A percentile compares a stretch with the other conserved stretches of the same genome.
These are phyloP conservation scores for Alentia gelatinosa DNA, from an alignment of 2,888 invertebrate species.

Conservation along the genomic window DNA sequence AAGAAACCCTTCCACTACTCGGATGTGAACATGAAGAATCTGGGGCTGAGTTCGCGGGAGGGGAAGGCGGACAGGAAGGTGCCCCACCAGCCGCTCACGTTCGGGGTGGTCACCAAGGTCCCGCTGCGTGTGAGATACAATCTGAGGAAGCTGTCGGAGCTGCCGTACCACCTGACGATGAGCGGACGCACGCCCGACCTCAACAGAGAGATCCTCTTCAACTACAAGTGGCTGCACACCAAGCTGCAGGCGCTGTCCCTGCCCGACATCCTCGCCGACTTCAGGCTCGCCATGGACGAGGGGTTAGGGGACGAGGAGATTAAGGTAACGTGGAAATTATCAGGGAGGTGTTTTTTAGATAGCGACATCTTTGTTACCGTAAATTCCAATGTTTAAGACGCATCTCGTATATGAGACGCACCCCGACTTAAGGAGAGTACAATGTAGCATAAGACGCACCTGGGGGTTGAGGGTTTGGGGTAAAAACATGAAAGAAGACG, in stretches of 20 bases:
- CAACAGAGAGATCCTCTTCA: conserved; percentile 94
- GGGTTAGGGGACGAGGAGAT: conserved; percentile 10
- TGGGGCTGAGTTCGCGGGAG: conserved; percentile 63
- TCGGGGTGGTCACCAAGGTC: conserved; percentile 58
- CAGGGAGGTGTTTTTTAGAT: no score
- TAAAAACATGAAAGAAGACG: no score
- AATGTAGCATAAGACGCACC: no score
- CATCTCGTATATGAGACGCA: no score
- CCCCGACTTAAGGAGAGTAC: no score
- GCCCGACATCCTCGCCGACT: conserved; percentile 96
- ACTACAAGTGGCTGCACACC: conserved; percentile 97
- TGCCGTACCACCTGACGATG: conserved; percentile 72
- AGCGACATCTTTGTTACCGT: no score
- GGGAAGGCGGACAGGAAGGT: conserved; percentile 72
- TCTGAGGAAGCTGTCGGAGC: conserved; percentile 73
- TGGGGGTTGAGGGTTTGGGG: no score
- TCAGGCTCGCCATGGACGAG: conserved; percentile 77
- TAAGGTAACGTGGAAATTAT: background rate
- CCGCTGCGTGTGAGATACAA: conserved; percentile 68
- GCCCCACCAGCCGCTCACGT: conserved; percentile 73
- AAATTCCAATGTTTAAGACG: no score
- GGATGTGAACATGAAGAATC: conserved; percentile 9
- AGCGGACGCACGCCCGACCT: conserved; percentile 87
- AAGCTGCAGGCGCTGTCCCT: conserved; percentile 95
- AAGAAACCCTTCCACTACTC: conserved; percentile 72